Conservation (phyloP, 2,888 invertebrate species). For the Eupithecia inturbata region DNA sequence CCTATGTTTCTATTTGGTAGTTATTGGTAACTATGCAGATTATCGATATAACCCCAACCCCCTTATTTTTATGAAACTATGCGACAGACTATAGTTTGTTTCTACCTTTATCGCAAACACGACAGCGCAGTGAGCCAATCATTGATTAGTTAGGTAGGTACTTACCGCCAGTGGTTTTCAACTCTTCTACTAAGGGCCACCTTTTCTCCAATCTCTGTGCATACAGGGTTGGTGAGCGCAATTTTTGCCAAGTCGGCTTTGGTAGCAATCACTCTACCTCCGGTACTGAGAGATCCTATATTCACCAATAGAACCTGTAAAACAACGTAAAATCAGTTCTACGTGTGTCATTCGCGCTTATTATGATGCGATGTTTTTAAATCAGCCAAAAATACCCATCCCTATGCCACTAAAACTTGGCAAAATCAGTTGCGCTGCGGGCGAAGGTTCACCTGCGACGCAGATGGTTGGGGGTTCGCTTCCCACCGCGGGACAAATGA, state of each 20-base stretch:
- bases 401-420: not conserved
- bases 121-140: not conserved
- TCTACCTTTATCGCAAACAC: not conserved
- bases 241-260: constrained; percentile 99
- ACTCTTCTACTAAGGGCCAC: constrained; percentile 99
- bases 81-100: not conserved
- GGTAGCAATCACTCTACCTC: constrained; percentile 97
- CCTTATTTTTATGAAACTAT: not conserved
- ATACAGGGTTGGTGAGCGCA: constrained; percentile 97
- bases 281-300: constrained; percentile 99
- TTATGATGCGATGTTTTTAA: not conserved
- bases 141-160: constrained; percentile 21
- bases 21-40: not conserved
- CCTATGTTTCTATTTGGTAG: not conserved
- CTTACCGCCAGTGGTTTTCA: constrained; percentile 99
- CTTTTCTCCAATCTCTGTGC: constrained; percentile 99
- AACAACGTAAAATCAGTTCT: not conserved
- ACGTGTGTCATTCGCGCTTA: not conserved
- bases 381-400: not conserved
- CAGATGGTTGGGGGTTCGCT: not conserved
- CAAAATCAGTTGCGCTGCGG: not conserved
- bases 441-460: not conserved
- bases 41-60: not conserved
- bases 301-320: constrained; percentile 95
- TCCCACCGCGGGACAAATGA: not conserved